phyloP scores from a whole-genome alignment of 2,797 vertebrate genomes.

The Mastacembelus armatus region DNA sequence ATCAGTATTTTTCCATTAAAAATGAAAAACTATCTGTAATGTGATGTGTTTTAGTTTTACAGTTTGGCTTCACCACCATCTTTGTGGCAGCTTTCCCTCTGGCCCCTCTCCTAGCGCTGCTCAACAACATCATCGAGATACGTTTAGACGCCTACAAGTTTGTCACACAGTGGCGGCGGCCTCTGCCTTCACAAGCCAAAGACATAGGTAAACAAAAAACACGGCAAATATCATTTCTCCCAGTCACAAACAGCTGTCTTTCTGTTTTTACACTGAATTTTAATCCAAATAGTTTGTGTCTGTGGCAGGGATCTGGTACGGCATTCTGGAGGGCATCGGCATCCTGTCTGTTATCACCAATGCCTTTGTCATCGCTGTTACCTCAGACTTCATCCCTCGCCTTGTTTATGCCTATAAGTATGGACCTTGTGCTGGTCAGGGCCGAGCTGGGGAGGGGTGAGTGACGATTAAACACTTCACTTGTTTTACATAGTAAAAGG shows the following conservation, averaged over 20 bases:
- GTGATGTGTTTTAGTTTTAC: slow-evolving; percentile 88
- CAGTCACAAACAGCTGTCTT: neutral
- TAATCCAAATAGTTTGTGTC: neutral
- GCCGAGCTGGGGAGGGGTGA: slow-evolving; percentile 93
- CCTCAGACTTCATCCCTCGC: slow-evolving; percentile 97
- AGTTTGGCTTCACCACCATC: slow-evolving; percentile 98
- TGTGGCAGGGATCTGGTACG: slow-evolving; percentile 94
- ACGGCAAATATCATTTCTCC: neutral
- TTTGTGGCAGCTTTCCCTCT: slow-evolving; percentile 97
- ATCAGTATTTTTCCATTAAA: too few relatives aligned
- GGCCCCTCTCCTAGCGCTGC: slow-evolving; percentile 93
- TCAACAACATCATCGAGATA: slow-evolving; percentile 98
- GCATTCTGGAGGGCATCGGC: slow-evolving; percentile 95
- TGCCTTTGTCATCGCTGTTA: slow-evolving; percentile 97
- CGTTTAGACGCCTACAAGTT: slow-evolving; percentile 97
- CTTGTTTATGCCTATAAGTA: slow-evolving; percentile 97
- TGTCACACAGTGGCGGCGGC: slow-evolving; percentile 96
- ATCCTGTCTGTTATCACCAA: slow-evolving; percentile 97
- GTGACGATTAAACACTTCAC: slow-evolving; percentile 18
- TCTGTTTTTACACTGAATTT: too few relatives aligned
- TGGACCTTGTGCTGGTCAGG: slow-evolving; percentile 93
- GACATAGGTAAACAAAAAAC: slow-evolving; percentile 87
- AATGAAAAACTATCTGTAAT: too few relatives aligned
- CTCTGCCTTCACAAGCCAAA: slow-evolving; percentile 95
- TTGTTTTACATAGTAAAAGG: neutral